Evolutionary conservation across 2,888 invertebrate species (phyloP).

Genomic region (Drosophila diplacantha): DNA sequence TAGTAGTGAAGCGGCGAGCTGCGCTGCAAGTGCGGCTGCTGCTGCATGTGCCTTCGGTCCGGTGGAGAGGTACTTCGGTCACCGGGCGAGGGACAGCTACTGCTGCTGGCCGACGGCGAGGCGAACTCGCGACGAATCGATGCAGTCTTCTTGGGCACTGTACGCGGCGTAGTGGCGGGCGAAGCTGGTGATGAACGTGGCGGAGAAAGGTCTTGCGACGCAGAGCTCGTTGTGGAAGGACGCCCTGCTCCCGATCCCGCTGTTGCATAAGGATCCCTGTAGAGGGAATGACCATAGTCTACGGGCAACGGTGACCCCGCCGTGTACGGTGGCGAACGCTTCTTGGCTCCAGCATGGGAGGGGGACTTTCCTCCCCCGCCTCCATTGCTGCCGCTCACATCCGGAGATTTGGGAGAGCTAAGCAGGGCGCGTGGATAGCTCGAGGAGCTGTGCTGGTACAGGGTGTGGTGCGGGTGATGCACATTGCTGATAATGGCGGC

Average conservation of each 20-base stretch:
- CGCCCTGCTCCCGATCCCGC: slow-evolving; percentile 21
- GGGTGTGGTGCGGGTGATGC: slow-evolving; percentile 57
- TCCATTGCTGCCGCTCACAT: slow-evolving; percentile 71
- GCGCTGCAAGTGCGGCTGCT: slow-evolving; percentile 70
- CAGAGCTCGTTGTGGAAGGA: slow-evolving; percentile 23
- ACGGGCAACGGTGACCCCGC: slow-evolving; percentile 66
- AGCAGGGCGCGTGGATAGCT: slow-evolving; percentile 73
- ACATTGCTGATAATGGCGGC: slow-evolving; percentile 69
- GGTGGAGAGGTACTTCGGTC: slow-evolving; percentile 70
- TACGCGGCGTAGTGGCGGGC: slow-evolving; percentile 73
- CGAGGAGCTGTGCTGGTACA: slow-evolving; percentile 69
- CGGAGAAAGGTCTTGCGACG: slow-evolving; percentile 67
- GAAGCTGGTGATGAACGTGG: slow-evolving; percentile 71
- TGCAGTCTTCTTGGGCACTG: slow-evolving; percentile 78
- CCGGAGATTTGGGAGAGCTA: slow-evolving; percentile 78
- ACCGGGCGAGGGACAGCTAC: slow-evolving; percentile 68
- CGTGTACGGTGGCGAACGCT: slow-evolving; percentile 75
- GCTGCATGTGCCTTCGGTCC: slow-evolving; percentile 60
- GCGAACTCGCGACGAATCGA: slow-evolving; percentile 78
- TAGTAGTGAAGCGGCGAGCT: slow-evolving; percentile 75
- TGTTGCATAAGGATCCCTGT: slow-evolving; percentile 67
- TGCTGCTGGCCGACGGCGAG: slow-evolving; percentile 75
- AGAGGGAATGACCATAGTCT: slow-evolving; percentile 71
- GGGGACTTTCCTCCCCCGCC: slow-evolving; percentile 66
- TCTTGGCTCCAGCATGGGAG: slow-evolving; percentile 67